Conservation (phyloP, 2,888 invertebrate species). For the Watsonalla binaria region DNA sequence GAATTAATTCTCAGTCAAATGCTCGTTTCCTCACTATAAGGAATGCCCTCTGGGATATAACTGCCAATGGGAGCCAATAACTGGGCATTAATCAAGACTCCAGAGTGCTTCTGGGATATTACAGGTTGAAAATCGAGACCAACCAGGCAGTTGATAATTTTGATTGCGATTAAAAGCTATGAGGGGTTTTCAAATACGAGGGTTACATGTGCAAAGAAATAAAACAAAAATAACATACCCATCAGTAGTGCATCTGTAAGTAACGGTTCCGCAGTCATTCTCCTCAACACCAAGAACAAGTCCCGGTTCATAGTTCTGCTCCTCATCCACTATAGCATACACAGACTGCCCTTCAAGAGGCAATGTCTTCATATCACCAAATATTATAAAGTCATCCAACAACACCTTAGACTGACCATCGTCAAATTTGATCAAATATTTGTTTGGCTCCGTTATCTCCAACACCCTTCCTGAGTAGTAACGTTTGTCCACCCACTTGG, state of each 20-base stretch:
- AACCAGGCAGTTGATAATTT: too few relatives aligned
- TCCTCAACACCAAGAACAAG: slow-evolving; percentile 68
- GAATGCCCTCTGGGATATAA: too few relatives aligned
- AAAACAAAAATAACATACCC: slow-evolving; percentile 35
- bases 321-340: slow-evolving; percentile 74
- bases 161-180: too few relatives aligned
- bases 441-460: slow-evolving; percentile 76
- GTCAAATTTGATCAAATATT: slow-evolving; percentile 81
- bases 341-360: slow-evolving; percentile 76
- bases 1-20: too few relatives aligned
- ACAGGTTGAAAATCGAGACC: too few relatives aligned
- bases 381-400: slow-evolving; percentile 80
- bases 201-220: background rate
- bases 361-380: slow-evolving; percentile 70
- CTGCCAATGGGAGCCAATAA: too few relatives aligned
- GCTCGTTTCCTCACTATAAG: too few relatives aligned
- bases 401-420: slow-evolving; percentile 80
- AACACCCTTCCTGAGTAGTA: slow-evolving; percentile 82
- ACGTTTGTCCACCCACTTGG: slow-evolving; percentile 83
- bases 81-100: too few relatives aligned
- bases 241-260: slow-evolving; percentile 70
- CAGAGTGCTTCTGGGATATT: too few relatives aligned
- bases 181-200: too few relatives aligned
- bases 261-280: slow-evolving; percentile 62
- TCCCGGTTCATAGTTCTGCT: slow-evolving; percentile 76